Base-by-base conservation (phyloP, 2,888 invertebrate genomes). In the Polydesmus complanatus region DNA sequence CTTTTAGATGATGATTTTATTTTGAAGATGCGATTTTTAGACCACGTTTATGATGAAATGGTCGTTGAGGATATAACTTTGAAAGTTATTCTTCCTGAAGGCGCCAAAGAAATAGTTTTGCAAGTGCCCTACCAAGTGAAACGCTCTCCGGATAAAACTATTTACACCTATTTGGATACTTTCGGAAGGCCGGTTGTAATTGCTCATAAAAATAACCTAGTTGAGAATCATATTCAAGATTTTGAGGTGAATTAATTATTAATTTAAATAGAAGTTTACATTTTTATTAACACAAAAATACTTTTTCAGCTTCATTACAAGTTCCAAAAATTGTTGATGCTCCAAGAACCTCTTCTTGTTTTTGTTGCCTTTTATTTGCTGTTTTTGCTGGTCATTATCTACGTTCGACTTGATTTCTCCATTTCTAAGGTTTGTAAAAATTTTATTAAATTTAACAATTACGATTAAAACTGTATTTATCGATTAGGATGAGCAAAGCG, bases 41-140 rank as follows among this genome's bases (percentile, higher is more conserved):
- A 98, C 75, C 97, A 97, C 72, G 83, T 98, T 53, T 95, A 85
- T 75, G 96, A 97, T 76, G 94, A 98, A 68, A 93, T 96, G 88
- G 82, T 88, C 58, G 84, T 98, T 57, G 94, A 97, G 70, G 86
- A 95, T 68, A 77, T 92, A 37, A 79, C 83, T 37, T 83, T 97
- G 0, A 88, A 85, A 71, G 83, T 99, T 58, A 89, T 97, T 68
- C 78, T 99, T 63, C 98, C 98, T 0, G 97, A 98, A 74, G 92
- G 95, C 49, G 81, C 88, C 14, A 76, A 83, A n/a, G 83, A 87
- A 69, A 82, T 93, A 58, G 83, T 88, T 69, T 71, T 95, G 0
- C 81, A 81, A 60, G 79, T 89, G 1, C 96, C 96, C 0, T 98
- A 87, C 74, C 73, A 81, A 8, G 86, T 92, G 0, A 80, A 83